Evolutionary conservation across 2,888 invertebrate genomes (phyloP).

Genomic region (Acronicta psi): DNA sequence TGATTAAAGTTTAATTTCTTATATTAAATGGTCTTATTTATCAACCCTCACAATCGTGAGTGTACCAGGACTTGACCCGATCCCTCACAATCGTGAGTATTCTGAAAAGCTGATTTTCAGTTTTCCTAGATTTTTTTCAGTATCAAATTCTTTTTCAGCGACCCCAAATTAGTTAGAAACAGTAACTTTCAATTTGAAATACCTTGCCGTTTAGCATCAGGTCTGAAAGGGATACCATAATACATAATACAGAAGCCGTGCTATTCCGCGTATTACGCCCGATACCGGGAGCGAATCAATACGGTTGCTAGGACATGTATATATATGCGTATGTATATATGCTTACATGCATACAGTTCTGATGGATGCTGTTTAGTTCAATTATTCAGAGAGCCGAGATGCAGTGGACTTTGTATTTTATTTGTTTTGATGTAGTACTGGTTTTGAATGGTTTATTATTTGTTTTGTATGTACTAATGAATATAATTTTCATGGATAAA

Average conservation of each 20-base stretch:
- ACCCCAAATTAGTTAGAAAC: too few relatives aligned
- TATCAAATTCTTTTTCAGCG: too few relatives aligned
- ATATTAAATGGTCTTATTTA: too few relatives aligned
- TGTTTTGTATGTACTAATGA: slow-evolving; percentile 5
- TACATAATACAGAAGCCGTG: slow-evolving; percentile 17
- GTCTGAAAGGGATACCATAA: too few relatives aligned
- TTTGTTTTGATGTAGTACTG: accelerated
- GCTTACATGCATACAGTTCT: slow-evolving; percentile 30
- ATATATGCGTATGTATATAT: slow-evolving; percentile 23
- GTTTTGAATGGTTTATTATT: slow-evolving; percentile 26
- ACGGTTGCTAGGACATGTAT: slow-evolving; percentile 42
- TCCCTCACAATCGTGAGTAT: too few relatives aligned
- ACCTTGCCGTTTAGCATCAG: too few relatives aligned
- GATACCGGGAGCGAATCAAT: slow-evolving; percentile 33
- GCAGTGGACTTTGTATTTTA: slow-evolving; percentile 10
- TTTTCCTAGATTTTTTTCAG: too few relatives aligned
- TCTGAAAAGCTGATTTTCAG: too few relatives aligned
- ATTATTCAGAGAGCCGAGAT: slow-evolving; percentile 18
- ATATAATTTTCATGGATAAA: background rate
- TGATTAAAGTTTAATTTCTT: too few relatives aligned
- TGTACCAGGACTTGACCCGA: too few relatives aligned
- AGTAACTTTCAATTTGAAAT: too few relatives aligned
- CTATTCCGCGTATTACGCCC: slow-evolving; percentile 26
- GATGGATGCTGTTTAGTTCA: slow-evolving; percentile 34
- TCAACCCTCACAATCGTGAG: too few relatives aligned